Evolutionary conservation across 23 tunicate species (phyloP).

Genomic region (Trididemnum clinides): DNA sequence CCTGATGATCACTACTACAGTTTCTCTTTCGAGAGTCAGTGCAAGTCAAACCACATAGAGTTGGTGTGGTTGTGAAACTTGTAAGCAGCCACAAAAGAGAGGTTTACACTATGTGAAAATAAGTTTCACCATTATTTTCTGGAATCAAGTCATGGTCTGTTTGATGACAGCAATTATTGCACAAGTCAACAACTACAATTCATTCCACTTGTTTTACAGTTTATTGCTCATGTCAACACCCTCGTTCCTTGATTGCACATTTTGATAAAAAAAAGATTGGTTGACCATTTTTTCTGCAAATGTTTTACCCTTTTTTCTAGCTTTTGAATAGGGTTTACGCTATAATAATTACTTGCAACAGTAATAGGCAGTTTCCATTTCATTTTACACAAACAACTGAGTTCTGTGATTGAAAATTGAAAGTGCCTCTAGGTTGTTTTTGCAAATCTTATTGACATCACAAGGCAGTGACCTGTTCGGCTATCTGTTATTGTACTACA

Average conservation of each 20-base stretch:
- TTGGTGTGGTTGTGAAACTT: not conserved
- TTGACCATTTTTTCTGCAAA: not conserved
- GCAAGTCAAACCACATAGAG: not conserved
- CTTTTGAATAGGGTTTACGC: not conserved
- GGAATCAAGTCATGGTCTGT: conserved; percentile 19
- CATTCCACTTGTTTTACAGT: too few relatives aligned
- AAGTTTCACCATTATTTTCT: conserved; percentile 20
- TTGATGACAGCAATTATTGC: not conserved
- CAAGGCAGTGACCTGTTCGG: not conserved
- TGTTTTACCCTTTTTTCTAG: conserved; percentile 7
- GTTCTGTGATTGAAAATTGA: not conserved
- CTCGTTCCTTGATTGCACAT: conserved; percentile 16
- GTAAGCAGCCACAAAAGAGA: conserved; percentile 18
- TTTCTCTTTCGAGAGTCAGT: not conserved
- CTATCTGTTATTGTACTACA: conserved; percentile 1
- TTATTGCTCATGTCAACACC: not conserved
- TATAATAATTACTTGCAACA: not conserved
- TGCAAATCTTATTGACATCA: conserved; percentile 1
- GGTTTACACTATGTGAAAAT: conserved; percentile 1
- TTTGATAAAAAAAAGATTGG: not conserved
- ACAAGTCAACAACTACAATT: not conserved
- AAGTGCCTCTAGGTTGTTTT: conserved; percentile 10
- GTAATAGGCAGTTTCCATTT: not conserved
- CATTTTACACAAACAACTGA: conserved; percentile 10
- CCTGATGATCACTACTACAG: not conserved